A percentile compares a stretch with the other conserved stretches of the same genome.
These are phyloP conservation scores for Beaufortia kweichowensis DNA, from an alignment of 2,113 vertebrate genomes.

Conservation along the genomic window DNA sequence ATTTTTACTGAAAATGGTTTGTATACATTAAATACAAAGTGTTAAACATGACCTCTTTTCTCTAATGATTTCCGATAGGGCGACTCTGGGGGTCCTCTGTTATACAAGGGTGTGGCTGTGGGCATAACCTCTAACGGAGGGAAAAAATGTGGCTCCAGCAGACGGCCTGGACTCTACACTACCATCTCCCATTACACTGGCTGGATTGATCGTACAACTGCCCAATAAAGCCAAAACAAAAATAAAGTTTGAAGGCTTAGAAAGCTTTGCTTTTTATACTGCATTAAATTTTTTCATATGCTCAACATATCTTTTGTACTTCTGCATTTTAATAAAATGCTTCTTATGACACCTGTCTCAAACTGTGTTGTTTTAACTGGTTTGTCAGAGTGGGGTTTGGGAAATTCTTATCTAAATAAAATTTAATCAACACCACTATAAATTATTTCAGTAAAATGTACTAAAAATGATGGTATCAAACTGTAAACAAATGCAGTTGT, in stretches of 20 bases:
- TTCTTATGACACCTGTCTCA: neutral
- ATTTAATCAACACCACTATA: too few species aligned
- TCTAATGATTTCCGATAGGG: conserved; percentile 63
- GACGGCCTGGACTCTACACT: conserved; percentile 83
- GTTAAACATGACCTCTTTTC: too few species aligned
- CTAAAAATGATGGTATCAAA: too few species aligned
- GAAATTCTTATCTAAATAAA: too few species aligned
- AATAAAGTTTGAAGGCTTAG: too few species aligned
- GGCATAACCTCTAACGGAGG: conserved; percentile 86
- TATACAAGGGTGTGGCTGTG: conserved; percentile 70
- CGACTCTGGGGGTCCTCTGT: conserved; percentile 77
- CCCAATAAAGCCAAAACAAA: conserved; percentile 24
- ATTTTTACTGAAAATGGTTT: conserved; percentile 13
- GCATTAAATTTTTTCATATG: too few species aligned
- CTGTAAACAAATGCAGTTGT: too few species aligned
- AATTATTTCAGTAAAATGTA: too few species aligned
- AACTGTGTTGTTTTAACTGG: neutral
- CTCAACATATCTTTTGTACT: neutral
- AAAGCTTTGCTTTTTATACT: too few species aligned
- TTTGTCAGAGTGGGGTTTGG: neutral
- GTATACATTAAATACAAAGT: too few species aligned
- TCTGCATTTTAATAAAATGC: too few species aligned
- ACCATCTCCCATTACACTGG: conserved; percentile 78
- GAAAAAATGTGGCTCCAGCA: conserved; percentile 76
- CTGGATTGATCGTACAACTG: conserved; percentile 74